Base-by-base conservation (phyloP, 2,113 vertebrate species). In the Meleagris gallopavo region DNA sequence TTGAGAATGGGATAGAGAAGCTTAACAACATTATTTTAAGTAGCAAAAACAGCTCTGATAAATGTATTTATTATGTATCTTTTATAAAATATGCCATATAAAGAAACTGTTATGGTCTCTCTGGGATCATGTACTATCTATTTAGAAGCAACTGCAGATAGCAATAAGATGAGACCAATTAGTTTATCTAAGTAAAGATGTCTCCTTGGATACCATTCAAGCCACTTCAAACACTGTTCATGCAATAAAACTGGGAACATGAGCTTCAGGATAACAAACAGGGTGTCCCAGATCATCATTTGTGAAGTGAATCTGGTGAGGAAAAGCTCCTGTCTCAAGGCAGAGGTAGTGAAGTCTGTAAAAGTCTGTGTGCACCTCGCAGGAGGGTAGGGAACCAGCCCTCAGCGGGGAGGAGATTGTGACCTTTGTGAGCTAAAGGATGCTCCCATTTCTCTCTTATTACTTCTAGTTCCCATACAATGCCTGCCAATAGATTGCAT, bases 191-290 rank as follows among this genome's bases (percentile, higher is more conserved):
- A 55, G 71, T 82, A 29, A 84, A 88, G 27, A 60, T 71, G 11
- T 83, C 29, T 92, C 64, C 84, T 83, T 94, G 82, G 82, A 64
- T 87, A 80, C 46, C 41, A 55, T 71, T 83, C 84, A 77, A 77
- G 55, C 64, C 30, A 94, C 41, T 93, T 89, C 64, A 27, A 25
- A 34, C 3, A 11, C 30, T 60, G 54, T 38, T 86, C 19, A 8
- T 25, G 50, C 54, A 40, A 62, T 67, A 41, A 36, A 77, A 73
- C 25, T 0, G 1, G 34, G 41, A 94, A 57, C 9, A 29, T 0
- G 30, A 70, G 29, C 16, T 25, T 58, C 19, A 6, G 40, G 19
- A 15, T 71, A 79, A 64, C 48, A 87, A 86, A 50, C 48, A 61
- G 0, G 40, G 27, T 6, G 60, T 30, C 93, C 38, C 50, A 55